Evolutionary conservation across 2,888 invertebrate species (phyloP).

Genomic region (Drosophila nr. perissopoda): DNA sequence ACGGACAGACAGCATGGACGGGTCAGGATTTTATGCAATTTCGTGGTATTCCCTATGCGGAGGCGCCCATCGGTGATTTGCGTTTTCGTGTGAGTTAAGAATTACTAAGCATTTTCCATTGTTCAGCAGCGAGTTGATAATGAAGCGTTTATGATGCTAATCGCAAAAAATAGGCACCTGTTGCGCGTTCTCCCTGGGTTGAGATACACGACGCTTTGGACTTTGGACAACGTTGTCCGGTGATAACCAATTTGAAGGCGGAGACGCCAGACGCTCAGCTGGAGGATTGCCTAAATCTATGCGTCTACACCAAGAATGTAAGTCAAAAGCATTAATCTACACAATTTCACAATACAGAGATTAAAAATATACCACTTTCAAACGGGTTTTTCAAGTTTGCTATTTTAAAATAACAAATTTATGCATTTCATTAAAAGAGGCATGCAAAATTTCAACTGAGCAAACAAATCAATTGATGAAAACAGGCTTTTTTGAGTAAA

Average conservation of each 20-base stretch:
- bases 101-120: slow-evolving; percentile 12
- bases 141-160: slow-evolving; percentile 14
- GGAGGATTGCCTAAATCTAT: slow-evolving; percentile 84
- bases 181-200: slow-evolving; percentile 79
- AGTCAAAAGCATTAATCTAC: slow-evolving; percentile 33
- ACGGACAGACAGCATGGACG: slow-evolving; percentile 78
- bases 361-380: neutral
- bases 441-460: neutral
- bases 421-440: neutral
- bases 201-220: slow-evolving; percentile 71
- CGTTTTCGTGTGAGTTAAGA: slow-evolving; percentile 78
- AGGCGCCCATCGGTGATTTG: slow-evolving; percentile 75
- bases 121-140: slow-evolving; percentile 29
- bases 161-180: slow-evolving; percentile 69
- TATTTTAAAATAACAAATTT: too few relatives aligned
- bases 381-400: neutral
- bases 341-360: neutral
- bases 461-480: neutral
- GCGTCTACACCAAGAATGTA: slow-evolving; percentile 84
- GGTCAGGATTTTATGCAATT: slow-evolving; percentile 80
- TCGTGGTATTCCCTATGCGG: slow-evolving; percentile 83
- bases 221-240: slow-evolving; percentile 83
- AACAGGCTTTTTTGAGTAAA: neutral
- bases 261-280: slow-evolving; percentile 67
- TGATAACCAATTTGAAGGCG: slow-evolving; percentile 66